Evolutionary conservation across 2,888 invertebrate genomes (phyloP).

Genomic region (Papilio protenor): DNA sequence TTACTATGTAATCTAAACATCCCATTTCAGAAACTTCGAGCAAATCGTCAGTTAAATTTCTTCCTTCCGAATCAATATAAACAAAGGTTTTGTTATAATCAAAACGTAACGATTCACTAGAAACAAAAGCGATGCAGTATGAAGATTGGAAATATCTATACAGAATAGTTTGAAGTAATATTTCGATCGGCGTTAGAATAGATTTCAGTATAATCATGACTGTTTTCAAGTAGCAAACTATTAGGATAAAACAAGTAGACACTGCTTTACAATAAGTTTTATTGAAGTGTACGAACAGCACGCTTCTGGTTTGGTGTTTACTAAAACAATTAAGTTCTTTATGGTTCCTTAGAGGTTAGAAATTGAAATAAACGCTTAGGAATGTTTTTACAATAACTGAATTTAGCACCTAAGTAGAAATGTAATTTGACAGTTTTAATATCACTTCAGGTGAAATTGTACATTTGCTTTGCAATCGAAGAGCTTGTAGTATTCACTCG

Average conservation of each 20-base stretch:
- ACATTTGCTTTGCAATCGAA: neutral
- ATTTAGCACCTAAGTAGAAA: neutral
- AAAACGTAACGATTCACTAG: constrained; percentile 59
- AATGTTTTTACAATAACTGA: neutral
- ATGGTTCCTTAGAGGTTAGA: neutral
- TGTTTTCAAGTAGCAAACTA: neutral
- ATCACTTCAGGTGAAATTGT: neutral
- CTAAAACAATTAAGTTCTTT: constrained; percentile 17
- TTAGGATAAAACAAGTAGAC: neutral
- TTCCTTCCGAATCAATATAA: constrained; percentile 55
- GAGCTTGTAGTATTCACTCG: neutral
- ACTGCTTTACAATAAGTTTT: neutral
- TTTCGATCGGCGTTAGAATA: constrained; percentile 58
- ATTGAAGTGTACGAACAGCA: neutral
- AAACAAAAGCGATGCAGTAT: constrained; percentile 68
- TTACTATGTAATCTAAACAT: constrained; percentile 78
- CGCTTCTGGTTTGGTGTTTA: neutral
- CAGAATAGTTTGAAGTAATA: constrained; percentile 66
- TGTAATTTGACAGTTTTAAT: neutral
- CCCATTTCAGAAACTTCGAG: constrained; percentile 71
- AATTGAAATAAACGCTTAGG: neutral
- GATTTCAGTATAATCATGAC: constrained; percentile 45
- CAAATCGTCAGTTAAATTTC: constrained; percentile 57
- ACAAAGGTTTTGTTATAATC: constrained; percentile 55
- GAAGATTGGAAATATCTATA: constrained; percentile 63